Evolutionary conservation across 2,797 vertebrate species (phyloP).

Genomic region (Phataginus tetradactyla): DNA sequence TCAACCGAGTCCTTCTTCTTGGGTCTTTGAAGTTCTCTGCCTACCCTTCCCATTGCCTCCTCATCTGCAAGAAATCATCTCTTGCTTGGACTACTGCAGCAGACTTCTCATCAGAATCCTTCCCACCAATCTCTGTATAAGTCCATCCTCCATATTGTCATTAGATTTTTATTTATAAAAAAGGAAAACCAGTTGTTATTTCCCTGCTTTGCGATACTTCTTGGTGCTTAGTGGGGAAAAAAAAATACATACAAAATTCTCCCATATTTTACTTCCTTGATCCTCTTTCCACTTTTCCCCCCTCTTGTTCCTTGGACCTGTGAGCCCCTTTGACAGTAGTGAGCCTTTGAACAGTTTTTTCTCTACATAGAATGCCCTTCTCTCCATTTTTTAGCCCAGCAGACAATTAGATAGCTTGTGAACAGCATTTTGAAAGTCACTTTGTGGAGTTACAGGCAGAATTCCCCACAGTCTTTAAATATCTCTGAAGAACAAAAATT

Average conservation of each 20-base stretch:
- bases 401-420: not conserved
- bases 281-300: not conserved
- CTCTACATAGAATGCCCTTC: not conserved
- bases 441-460: not conserved
- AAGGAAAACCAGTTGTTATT: not conserved
- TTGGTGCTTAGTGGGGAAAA: not conserved
- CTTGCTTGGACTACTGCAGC: not conserved
- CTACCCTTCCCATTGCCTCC: not conserved
- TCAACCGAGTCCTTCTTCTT: not conserved
- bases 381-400: not conserved
- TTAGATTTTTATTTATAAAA: not conserved
- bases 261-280: not conserved
- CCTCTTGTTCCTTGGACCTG: not conserved
- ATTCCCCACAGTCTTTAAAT: not conserved
- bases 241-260: not conserved
- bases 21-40: not conserved
- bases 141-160: not conserved
- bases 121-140: not conserved
- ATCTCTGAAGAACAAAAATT: not conserved
- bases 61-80: not conserved
- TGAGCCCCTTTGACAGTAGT: not conserved
- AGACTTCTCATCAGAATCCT: not conserved
- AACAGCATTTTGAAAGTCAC: slow-evolving; percentile 18
- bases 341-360: slow-evolving; percentile 16
- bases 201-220: not conserved